Evolutionary conservation across 2,888 invertebrate genomes (phyloP), one percentile per base, ranked within the genome.

Genomic region (Phengaris alcon): DNA sequence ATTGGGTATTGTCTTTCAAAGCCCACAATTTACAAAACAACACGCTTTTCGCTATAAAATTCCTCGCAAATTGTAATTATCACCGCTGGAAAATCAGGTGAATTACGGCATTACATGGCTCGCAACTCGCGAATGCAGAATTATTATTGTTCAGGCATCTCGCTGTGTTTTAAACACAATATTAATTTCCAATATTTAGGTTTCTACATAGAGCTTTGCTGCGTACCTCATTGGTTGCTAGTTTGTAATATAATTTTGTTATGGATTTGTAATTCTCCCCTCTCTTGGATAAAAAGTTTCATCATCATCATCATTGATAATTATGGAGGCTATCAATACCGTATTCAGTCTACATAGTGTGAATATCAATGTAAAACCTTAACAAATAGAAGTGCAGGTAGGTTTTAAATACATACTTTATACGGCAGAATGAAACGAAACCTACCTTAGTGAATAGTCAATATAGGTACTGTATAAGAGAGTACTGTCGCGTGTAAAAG

Each of bases 41-140:
- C 15, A 10, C 59, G 35, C 59, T 64, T 64, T 64, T 22, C 22
- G 59, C 59, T 64, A 64, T 22, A 64, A 64, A 64, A 64, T 22
- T 10, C 22, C 59, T 64, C 59, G 59, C 59, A 64, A 64, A 64
- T 64, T 64, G 59, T 64, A 64, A 64, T 35, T 35, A 64, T 35
- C 64, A 64, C 64, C 64, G 13, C 13, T 64, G 64, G 64, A 64
- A 64, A 35, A 64, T 44, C 64, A 64, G 35, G 44, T 64, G 44
- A 64, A 64, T 35, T 64, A 64, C 64, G 64, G 64, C 13, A 35
- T 64, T 64, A 64, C 64, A 44, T 64, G 35, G 64, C 35, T 64
- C 13, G 44, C 64, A 64, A 12, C 64, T 64, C 64, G 59, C 59
- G 22, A 22, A 22, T 22, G 64, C 64, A 64, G 13, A 44, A 64